phyloP scores from a whole-genome alignment of 2,113 vertebrate genomes.

The Corvus cornix region DNA sequence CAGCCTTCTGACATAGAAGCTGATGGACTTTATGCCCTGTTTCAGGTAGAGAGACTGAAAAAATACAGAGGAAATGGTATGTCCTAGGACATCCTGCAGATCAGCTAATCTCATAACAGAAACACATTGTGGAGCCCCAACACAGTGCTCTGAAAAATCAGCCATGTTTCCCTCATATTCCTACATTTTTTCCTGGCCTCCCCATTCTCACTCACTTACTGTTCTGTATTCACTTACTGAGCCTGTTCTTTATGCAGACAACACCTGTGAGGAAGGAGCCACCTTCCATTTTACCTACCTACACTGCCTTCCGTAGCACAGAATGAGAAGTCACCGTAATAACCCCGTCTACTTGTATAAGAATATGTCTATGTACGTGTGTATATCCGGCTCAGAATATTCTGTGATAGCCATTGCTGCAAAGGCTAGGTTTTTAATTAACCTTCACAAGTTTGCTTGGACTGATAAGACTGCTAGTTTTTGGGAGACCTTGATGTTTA shows the following conservation, averaged over 20 bases:
- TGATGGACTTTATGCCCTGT: background rate
- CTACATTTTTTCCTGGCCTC: background rate
- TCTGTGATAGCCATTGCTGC: background rate
- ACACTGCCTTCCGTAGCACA: background rate
- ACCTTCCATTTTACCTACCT: background rate
- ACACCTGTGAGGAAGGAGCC: background rate
- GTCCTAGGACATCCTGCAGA: background rate
- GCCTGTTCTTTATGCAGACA: background rate
- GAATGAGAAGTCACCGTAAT: background rate
- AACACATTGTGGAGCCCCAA: background rate
- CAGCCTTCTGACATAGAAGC: background rate
- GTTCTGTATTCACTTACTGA: background rate
- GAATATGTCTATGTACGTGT: background rate
- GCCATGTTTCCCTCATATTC: background rate
- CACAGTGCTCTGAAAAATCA: background rate
- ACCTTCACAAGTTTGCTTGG: background rate
- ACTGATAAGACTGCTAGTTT: background rate
- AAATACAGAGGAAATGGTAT: background rate
- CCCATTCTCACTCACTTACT: background rate
- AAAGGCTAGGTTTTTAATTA: background rate
- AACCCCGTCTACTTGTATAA: background rate
- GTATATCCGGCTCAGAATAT: background rate
- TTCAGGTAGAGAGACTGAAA: background rate
- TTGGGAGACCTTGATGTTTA: background rate
- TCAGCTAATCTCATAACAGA: background rate